Base-by-base conservation (phyloP, 2,113 vertebrate genomes). In the Psephotus haematonotus region DNA sequence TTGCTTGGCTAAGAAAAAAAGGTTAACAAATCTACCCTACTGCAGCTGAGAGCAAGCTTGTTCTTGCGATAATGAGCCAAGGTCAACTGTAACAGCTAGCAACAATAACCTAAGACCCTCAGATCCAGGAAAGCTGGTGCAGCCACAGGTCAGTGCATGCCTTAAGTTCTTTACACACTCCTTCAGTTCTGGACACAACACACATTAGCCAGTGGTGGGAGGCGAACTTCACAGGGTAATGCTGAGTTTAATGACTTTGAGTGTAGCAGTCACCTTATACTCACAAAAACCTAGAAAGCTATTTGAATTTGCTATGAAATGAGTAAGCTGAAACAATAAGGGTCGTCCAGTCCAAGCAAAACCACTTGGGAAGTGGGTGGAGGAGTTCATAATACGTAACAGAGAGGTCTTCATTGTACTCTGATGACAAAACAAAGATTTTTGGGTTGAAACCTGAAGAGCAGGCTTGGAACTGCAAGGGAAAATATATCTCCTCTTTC, bases 1-100 rank as follows among this genome's bases (percentile, higher is more conserved):
- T 33, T 49, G 72, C 89, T 79, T 52, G 57, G 39, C 52, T 92
- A 94, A 82, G 88, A 69, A 96, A 94, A 71, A 62, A 69, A 65
- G 62, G 79, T 52, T 64, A 92, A 92, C 82, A 81, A 47, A 68
- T 80, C 44, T 79, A 24, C 84, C 37, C 65, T 76, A n/a, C 13
- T 75, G 80, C 77, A 92, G 37, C 55, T 62, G 39, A 31, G 57
- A 60, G 35, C 16, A 70, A 71, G 49, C 47, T 68, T 55, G 35
- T 16, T 88, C 72, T 83, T 83, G 55, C 41, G 17, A 68, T 69
- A 59, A 78, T 7, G 55, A 93, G 84, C 72, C 82, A 94, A 69
- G 57, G 68, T 77, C 72, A 81, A 83, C 47, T 23, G 29, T 7
- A 68, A 39, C 13, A 86, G 77, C 43, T 39, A 84, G 46, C 79